Conservation (phyloP, 2,113 vertebrate species). For the Puntigrus tetrazona region DNA sequence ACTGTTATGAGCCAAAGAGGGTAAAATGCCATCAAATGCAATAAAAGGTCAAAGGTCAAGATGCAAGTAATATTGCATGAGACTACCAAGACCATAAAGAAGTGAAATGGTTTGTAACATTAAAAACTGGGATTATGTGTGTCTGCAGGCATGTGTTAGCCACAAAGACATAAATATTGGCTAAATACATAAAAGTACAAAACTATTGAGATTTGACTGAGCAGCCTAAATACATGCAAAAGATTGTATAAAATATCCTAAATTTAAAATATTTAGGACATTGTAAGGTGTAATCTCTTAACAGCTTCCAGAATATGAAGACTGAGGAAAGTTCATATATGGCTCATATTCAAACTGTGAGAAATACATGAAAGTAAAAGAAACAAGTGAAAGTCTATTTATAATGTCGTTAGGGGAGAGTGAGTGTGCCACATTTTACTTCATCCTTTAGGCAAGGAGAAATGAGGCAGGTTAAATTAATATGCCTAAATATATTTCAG, state of each 20-base stretch:
- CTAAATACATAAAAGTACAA: not conserved
- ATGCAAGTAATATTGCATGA: too few species aligned
- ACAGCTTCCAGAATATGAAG: not conserved
- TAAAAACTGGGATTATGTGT: not conserved
- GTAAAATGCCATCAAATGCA: not conserved
- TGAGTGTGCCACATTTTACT: not conserved
- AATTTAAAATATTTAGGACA: not conserved
- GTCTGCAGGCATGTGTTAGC: not conserved
- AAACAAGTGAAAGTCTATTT: not conserved
- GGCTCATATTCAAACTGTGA: not conserved
- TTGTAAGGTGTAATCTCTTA: not conserved
- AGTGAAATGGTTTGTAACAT: not conserved
- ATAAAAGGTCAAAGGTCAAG: not conserved
- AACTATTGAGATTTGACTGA: not conserved
- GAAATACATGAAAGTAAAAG: not conserved
- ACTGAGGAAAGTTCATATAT: not conserved
- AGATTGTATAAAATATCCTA: not conserved
- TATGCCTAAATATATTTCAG: not conserved
- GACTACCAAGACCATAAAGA: too few species aligned
- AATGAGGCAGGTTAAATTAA: not conserved
- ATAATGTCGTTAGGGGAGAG: not conserved
- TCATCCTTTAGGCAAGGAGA: not conserved
- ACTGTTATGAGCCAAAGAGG: not conserved
- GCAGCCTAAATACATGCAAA: not conserved
- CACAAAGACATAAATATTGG: not conserved